A percentile compares a stretch with the other conserved stretches of the same genome.
These are phyloP conservation scores for Patella depressa DNA, from an alignment of 2,888 invertebrate genomes.

Conservation along the genomic window DNA sequence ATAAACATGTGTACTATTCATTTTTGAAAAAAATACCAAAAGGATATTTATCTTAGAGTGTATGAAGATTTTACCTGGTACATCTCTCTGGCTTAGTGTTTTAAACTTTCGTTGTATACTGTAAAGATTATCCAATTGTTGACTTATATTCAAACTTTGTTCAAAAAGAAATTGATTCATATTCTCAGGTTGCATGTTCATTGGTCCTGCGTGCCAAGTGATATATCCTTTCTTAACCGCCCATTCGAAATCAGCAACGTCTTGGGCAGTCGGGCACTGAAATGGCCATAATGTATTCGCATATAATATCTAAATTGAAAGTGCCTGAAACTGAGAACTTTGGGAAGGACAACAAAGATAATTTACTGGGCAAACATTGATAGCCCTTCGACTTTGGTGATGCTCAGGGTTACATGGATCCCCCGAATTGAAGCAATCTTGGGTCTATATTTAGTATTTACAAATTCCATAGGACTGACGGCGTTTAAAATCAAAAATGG, in stretches of 20 bases:
- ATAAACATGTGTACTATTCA: no score
- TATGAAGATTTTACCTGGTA: conserved; percentile 53
- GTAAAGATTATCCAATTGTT: conserved; percentile 53
- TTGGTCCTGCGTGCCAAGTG: conserved; percentile 68
- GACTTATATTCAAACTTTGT: conserved; percentile 55
- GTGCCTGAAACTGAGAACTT: neutral
- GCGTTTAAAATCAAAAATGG: no score
- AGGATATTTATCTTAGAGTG: no score
- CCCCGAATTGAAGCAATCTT: no score
- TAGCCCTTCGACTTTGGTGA: neutral
- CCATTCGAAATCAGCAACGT: conserved; percentile 40
- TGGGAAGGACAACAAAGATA: neutral
- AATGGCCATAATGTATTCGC: conserved; percentile 15
- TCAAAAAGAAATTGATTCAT: conserved; percentile 54
- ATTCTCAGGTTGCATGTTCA: conserved; percentile 68
- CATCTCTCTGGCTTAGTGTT: conserved; percentile 66
- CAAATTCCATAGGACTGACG: no score
- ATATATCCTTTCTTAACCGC: conserved; percentile 57
- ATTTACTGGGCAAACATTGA: neutral
- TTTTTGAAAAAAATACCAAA: no score
- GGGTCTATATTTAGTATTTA: no score
- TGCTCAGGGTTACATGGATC: neutral
- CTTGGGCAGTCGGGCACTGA: conserved; percentile 59
- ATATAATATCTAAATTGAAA: neutral
- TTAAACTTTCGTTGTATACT: conserved; percentile 48